These are phyloP conservation scores for Strigamia transsilvanica DNA, from an alignment of 2,888 invertebrate species.

Conservation along the genomic window DNA sequence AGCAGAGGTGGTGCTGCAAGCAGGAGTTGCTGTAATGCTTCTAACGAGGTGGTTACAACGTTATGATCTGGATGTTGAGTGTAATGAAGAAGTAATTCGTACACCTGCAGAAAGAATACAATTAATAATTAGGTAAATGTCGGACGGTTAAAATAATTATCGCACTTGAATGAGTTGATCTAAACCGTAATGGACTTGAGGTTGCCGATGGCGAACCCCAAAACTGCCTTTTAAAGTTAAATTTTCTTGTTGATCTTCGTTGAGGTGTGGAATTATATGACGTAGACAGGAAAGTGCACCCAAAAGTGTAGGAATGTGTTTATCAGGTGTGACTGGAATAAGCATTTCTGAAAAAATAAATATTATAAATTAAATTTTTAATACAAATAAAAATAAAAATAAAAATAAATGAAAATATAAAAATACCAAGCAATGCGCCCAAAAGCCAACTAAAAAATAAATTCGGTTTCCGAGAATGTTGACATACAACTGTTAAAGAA, in stretches of 20 bases:
- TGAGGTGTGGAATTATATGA: constrained; percentile 70
- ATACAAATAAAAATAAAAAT: background rate
- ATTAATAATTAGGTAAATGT: background rate
- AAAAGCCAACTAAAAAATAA: constrained; percentile 75
- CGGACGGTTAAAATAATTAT: background rate
- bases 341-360: constrained; percentile 67
- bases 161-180: constrained; percentile 64
- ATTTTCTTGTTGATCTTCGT: constrained; percentile 58
- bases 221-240: constrained; percentile 62
- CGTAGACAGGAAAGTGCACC: constrained; percentile 75
- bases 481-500: constrained; percentile 81
- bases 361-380: constrained; percentile 37
- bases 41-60: constrained; percentile 85
- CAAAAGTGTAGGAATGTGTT: constrained; percentile 68
- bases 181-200: constrained; percentile 58
- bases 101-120: constrained; percentile 61
- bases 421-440: constrained; percentile 69
- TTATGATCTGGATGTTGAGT: constrained; percentile 78
- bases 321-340: constrained; percentile 69
- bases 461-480: constrained; percentile 76
- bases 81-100: constrained; percentile 67
- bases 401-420: constrained; percentile 61
- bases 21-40: constrained; percentile 74
- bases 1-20: constrained; percentile 69
- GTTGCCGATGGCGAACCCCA: constrained; percentile 59